Evolutionary conservation across 2,888 invertebrate genomes (phyloP).

Genomic region (Caenorhabditis virilis): DNA sequence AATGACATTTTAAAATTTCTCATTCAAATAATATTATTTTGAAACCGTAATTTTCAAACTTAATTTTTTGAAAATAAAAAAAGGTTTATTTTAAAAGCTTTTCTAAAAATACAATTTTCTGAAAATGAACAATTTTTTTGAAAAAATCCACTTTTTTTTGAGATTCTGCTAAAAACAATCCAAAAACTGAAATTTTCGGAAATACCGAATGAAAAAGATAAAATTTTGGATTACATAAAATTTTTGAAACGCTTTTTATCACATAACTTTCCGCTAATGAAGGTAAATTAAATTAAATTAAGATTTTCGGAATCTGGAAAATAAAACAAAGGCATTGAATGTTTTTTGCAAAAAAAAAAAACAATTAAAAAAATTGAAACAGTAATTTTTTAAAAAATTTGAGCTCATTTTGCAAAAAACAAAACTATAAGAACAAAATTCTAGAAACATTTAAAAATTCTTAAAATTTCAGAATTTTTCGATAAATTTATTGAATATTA

Average conservation of each 20-base stretch:
- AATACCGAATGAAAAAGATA: background rate
- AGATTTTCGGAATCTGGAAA: background rate
- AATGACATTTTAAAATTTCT: background rate
- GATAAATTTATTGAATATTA: no score
- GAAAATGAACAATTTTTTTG: background rate
- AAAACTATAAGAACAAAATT: no score
- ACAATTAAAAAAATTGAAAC: no score
- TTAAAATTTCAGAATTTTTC: slow-evolving; percentile 3
- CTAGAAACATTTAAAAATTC: no score
- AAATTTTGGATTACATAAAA: background rate
- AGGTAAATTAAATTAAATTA: background rate
- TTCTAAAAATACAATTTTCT: background rate
- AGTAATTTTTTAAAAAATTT: no score
- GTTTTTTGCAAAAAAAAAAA: no score
- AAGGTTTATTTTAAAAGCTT: background rate
- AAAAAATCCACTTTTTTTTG: no score
- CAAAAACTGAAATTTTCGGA: background rate
- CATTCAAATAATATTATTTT: background rate
- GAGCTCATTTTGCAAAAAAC: no score
- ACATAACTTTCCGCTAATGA: no score
- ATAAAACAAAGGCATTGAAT: no score
- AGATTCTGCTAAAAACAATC: background rate
- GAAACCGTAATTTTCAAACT: background rate
- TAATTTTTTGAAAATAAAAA: background rate
- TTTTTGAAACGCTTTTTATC: no score